These are phyloP conservation scores for Leptopilina drosophilae DNA, from an alignment of 2,888 invertebrate species.

Conservation along the genomic window DNA sequence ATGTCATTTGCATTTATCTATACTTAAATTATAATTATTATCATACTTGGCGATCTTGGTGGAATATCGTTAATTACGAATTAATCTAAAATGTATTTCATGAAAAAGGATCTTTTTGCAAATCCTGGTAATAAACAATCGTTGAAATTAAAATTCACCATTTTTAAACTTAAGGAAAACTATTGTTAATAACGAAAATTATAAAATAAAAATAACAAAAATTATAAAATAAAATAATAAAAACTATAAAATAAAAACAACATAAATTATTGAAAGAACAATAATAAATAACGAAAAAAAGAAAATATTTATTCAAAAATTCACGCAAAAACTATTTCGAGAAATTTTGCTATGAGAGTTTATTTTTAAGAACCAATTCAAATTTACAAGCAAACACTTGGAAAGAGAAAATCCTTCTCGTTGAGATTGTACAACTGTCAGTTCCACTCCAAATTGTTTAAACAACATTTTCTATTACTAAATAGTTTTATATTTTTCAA, in stretches of 20 bases:
- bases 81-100: slow-evolving; percentile 41
- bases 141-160: not conserved
- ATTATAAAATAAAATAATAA: no score
- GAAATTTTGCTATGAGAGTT: slow-evolving; percentile 37
- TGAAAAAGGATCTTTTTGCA: not conserved
- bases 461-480: not conserved
- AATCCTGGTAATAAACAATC: not conserved
- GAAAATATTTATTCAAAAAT: no score
- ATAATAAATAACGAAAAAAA: no score
- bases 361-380: not conserved
- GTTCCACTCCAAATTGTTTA: slow-evolving; percentile 3
- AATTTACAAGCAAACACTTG: slow-evolving; percentile 31
- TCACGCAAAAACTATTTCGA: not conserved
- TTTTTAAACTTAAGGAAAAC: no score
- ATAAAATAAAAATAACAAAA: no score
- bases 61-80: slow-evolving; percentile 21
- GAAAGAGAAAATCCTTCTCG: slow-evolving; percentile 3
- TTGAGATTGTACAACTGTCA: slow-evolving; percentile 9
- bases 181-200: no score
- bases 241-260: no score
- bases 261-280: no score
- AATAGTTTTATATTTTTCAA: not conserved
- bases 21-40: slow-evolving; percentile 53
- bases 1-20: slow-evolving; percentile 12
- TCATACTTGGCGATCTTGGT: slow-evolving; percentile 46